Evolutionary conservation across 2,797 vertebrate genomes (phyloP).

Genomic region (Cynopterus sphinx): DNA sequence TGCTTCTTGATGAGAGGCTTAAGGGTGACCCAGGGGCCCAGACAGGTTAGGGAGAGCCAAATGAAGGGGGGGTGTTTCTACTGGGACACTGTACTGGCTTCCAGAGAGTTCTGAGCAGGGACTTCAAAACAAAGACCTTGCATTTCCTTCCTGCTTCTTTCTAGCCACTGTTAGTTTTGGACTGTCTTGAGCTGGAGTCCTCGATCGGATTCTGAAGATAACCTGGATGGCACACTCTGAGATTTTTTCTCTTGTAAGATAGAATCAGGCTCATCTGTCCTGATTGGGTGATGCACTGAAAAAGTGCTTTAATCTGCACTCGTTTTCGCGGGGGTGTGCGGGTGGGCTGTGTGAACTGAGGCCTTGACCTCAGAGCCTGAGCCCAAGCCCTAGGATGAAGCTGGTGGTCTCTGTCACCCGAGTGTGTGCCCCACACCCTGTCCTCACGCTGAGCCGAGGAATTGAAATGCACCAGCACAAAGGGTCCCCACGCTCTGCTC

Average conservation of each 20-base stretch:
- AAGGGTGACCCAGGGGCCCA: neutral
- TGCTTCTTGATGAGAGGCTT: neutral
- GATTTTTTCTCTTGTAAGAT: neutral
- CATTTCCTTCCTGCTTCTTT: neutral
- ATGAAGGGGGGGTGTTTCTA: neutral
- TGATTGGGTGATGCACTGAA: neutral
- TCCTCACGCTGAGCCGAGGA: neutral
- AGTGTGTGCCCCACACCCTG: fast-evolving
- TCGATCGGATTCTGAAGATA: neutral
- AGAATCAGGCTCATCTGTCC: neutral
- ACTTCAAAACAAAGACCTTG: neutral
- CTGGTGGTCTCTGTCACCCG: fast-evolving
- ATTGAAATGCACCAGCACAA: neutral
- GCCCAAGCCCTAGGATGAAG: no score
- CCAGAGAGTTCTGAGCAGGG: constrained; percentile 3
- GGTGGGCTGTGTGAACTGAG: neutral
- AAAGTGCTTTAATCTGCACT: neutral
- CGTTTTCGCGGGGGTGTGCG: neutral
- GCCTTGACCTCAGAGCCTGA: neutral
- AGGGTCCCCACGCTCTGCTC: neutral
- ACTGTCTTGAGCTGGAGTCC: neutral
- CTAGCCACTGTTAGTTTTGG: neutral
- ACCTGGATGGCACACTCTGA: neutral
- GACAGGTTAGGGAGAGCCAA: neutral
- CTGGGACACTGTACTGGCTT: neutral